Evolutionary conservation across 2,797 vertebrate genomes (phyloP).

Genomic region (Clarias fuscus): DNA sequence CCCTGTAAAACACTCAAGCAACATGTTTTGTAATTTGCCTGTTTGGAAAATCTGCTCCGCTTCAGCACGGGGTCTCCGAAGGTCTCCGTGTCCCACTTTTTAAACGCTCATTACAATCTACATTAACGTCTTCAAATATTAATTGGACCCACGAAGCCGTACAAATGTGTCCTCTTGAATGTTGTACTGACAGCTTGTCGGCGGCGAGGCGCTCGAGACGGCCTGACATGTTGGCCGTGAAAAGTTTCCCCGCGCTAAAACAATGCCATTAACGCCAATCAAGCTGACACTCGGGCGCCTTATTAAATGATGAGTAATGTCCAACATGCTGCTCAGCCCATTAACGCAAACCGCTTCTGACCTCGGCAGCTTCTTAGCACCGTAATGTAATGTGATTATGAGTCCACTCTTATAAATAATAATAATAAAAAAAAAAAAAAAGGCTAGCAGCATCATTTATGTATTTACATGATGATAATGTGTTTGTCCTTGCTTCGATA

Average conservation of each 20-base stretch:
- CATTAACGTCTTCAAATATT: slow-evolving; percentile 62
- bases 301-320: slow-evolving; percentile 56
- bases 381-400: slow-evolving; percentile 71
- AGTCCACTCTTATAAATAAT: slow-evolving; percentile 72
- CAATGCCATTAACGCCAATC: slow-evolving; percentile 60
- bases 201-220: slow-evolving; percentile 28
- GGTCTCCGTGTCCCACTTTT: slow-evolving; percentile 55
- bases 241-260: slow-evolving; percentile 55
- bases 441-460: slow-evolving; percentile 63
- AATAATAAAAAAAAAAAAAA: slow-evolving; percentile 25
- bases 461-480: slow-evolving; percentile 67
- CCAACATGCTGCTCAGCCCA: slow-evolving; percentile 51
- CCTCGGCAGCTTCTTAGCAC: slow-evolving; percentile 49
- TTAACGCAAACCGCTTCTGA: slow-evolving; percentile 54
- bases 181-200: slow-evolving; percentile 54
- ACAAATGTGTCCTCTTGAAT: slow-evolving; percentile 39
- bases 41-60: slow-evolving; percentile 50
- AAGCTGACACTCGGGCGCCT: slow-evolving; percentile 52
- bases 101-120: slow-evolving; percentile 55
- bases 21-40: slow-evolving; percentile 51
- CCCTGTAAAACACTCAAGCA: slow-evolving; percentile 30
- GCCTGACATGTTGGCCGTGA: slow-evolving; percentile 47
- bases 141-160: slow-evolving; percentile 57
- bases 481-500: slow-evolving; percentile 64
- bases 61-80: slow-evolving; percentile 52